Base-by-base conservation (phyloP, 2,113 vertebrate genomes). In the Mellivora capensis region DNA sequence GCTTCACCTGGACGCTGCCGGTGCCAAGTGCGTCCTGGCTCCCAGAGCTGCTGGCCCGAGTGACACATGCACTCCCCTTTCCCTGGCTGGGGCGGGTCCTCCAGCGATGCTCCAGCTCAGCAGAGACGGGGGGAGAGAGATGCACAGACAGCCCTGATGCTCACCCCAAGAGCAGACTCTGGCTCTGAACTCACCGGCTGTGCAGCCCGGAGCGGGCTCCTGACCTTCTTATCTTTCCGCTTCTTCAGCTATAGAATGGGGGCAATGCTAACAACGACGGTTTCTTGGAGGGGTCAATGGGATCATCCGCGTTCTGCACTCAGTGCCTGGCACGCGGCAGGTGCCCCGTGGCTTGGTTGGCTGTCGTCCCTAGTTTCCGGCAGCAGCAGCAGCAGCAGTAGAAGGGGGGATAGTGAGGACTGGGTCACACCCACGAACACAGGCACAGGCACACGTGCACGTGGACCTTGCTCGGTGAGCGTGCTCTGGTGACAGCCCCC, bases 291-390 rank as follows among this genome's bases (percentile, higher is more conserved):
- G 21, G 27, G 77, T 44, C 1, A 47, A 4, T 13, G 31, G 54
- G 61, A 59, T 25, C 34, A 49, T 31, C 49, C 14, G 5, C 1
- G 21, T 61, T 27, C 49, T 2, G 10, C 23, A 12, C 52, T n/a
- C 4, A 79, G 11, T 15, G 39, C 49, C 59, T 57, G 52, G 61
- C 21, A 62, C 39, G 11, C 2, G 20, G 25, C 4, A 20, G 44
- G 4, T 6, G 20, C 80, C 72, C 14, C 21, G 23, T 1, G 1
- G 17, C 52, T 72, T 34, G 37, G 42, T 7, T 23, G 10, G 44
- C 15, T 44, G 0, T 23, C 25, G 62, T 18, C 47, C 10, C 2
- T 29, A 13, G 3, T 4, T 4, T 13, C 20, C 2, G 2, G 12
- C 59, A n/a, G 31, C 77, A 67, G 1, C 11, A 15, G 13, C 11